A percentile compares a stretch with the other conserved stretches of the same genome.
Conservation (phyloP, 2,888 invertebrate species). For the Hypomecis atomaria region DNA sequence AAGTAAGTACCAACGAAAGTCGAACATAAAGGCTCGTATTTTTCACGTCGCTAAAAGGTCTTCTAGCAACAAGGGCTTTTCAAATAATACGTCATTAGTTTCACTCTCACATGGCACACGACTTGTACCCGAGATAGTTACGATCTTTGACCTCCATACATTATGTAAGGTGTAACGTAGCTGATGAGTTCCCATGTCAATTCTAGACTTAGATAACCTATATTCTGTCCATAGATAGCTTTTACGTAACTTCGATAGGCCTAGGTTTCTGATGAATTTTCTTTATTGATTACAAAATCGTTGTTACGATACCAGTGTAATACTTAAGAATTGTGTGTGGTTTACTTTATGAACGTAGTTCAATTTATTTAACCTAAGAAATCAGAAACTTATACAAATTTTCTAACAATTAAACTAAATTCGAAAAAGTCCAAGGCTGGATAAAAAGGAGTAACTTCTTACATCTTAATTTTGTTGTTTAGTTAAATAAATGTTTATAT, state of each 20-base stretch:
- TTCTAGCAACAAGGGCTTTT: constrained; percentile 22
- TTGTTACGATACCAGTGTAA: background rate
- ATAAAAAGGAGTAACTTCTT: too few species aligned
- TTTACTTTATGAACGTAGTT: too few species aligned
- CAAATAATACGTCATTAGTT: constrained; percentile 40
- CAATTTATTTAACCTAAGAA: too few species aligned
- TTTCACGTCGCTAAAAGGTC: background rate
- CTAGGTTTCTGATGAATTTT: constrained; percentile 32
- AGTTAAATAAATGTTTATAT: too few species aligned
- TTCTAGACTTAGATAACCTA: constrained; percentile 40
- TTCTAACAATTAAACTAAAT: too few species aligned
- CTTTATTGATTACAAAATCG: constrained; percentile 27
- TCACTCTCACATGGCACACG: constrained; percentile 52
- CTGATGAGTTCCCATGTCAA: constrained; percentile 58
- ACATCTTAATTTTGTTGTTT: too few species aligned
- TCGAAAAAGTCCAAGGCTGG: too few species aligned
- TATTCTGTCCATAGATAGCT: constrained; percentile 32
- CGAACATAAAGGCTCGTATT: too few species aligned
- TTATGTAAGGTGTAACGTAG: constrained; percentile 56
- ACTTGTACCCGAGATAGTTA: constrained; percentile 46
- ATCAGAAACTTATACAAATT: too few species aligned
- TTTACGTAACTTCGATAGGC: constrained; percentile 36
- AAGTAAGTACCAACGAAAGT: too few species aligned
- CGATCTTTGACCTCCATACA: constrained; percentile 61
- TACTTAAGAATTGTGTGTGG: too few species aligned